phyloP scores from a whole-genome alignment of 2,113 vertebrate genomes.

The Saccopteryx bilineata region DNA sequence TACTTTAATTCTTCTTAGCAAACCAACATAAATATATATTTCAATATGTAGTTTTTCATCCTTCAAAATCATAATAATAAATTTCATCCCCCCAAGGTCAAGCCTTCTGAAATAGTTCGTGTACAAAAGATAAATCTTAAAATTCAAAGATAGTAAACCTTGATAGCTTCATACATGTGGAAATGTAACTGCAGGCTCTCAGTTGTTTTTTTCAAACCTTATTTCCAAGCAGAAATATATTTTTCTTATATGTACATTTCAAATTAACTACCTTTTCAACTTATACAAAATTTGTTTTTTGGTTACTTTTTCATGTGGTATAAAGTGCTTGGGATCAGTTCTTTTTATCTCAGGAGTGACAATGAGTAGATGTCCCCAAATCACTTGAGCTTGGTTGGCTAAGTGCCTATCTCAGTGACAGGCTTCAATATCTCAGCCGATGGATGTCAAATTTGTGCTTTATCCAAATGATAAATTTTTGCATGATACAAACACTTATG shows the following conservation, averaged over 20 bases:
- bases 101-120: neutral
- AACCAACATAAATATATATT: conserved; percentile 6
- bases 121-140: conserved; percentile 57
- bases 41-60: neutral
- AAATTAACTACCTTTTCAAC: neutral
- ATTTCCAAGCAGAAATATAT: neutral
- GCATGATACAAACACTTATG: neutral
- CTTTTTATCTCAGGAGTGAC: neutral
- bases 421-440: neutral
- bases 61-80: neutral
- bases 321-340: neutral
- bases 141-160: conserved; percentile 64
- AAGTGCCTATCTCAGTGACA: neutral
- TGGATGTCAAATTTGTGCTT: neutral
- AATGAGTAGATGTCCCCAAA: neutral
- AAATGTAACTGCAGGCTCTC: conserved; percentile 55
- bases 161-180: conserved; percentile 53
- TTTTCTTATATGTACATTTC: neutral
- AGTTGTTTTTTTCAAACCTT: neutral
- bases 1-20: conserved; percentile 13
- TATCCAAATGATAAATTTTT: neutral
- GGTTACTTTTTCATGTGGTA: neutral
- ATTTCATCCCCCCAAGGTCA: conserved; percentile 50
- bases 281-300: neutral
- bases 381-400: neutral